Evolutionary conservation across 2,113 vertebrate genomes (phyloP), one percentile per base, ranked within the genome.

Genomic region (Leptocoma aspasia): DNA sequence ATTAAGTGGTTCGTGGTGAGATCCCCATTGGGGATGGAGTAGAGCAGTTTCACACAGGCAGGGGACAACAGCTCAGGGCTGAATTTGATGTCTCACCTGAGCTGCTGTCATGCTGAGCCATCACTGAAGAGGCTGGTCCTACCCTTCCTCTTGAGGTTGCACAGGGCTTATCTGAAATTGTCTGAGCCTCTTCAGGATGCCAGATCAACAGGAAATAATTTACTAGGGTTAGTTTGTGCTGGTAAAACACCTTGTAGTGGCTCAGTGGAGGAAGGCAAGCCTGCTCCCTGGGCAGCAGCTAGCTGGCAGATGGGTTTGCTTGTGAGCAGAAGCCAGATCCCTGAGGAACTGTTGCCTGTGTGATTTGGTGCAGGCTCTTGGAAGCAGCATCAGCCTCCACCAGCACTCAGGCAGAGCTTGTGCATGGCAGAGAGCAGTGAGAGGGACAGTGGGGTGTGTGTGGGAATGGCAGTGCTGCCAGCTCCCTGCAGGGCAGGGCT

Each of bases 171-270:
- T 75, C 86, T 89, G 81, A 47, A 49, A 35, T 41, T 39, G 26
- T 33, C 64, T 75, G 81, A 87, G 37, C 22, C 53, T 87, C 64
- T 76, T 76, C 52, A 75, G 82, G 70, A 23, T 93, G 82, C n/a
- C 41, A 71, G 57, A 85, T 60, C 69, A 89, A 85, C 22, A 37
- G 85, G 92, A 75, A 82, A n/a, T 44, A 60, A 76, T 69, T 63
- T 76, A 37, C 21, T 50, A 10, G 66, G n/a, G 69, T 81, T 89
- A 66, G 53, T 68, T 89, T 76, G 87, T 78, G 84, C 78, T 75
- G 69, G 78, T 87, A 12, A 50, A 89, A 82, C 35, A 22, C 82
- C 81, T 96, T 54, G 65, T 78, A 80, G 89, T 65, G 76, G 80
- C 80, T 92, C 42, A 7, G 37, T 52, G 13, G 33, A 84, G 33